These are phyloP conservation scores for Tenthredo livida DNA, from an alignment of 2,888 invertebrate species.

Conservation along the genomic window DNA sequence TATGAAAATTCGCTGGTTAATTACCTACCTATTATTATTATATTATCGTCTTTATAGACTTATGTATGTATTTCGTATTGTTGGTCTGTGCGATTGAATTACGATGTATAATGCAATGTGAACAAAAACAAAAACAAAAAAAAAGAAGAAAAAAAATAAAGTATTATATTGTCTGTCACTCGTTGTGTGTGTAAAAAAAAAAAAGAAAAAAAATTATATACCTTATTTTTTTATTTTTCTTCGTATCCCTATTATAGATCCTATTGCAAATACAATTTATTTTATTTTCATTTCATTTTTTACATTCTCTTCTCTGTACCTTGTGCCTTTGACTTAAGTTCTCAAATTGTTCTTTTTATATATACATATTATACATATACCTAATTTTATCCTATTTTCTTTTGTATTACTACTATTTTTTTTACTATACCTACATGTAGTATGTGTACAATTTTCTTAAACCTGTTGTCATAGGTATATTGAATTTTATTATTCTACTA, in stretches of 20 bases:
- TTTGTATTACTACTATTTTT: background rate
- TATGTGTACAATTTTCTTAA: background rate
- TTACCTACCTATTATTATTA: too few species aligned
- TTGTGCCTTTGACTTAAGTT: constrained; percentile 68
- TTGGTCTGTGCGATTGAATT: constrained; percentile 55
- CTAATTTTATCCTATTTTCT: background rate
- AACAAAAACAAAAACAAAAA: background rate
- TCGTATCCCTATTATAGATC: constrained; percentile 10
- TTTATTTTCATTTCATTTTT: constrained; percentile 42
- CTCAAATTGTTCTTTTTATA: background rate
- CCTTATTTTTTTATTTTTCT: background rate
- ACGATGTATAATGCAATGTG: constrained; percentile 65
- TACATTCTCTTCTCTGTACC: constrained; percentile 71
- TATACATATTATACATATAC: background rate
- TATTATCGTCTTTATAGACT: constrained; percentile 9
- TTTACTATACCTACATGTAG: background rate
- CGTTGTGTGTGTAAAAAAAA: constrained; percentile 60
- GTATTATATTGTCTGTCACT: constrained; percentile 62
- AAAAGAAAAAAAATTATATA: constrained; percentile 21
- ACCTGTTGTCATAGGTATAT: background rate
- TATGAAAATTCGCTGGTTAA: constrained; percentile 2
- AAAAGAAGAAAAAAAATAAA: constrained; percentile 66
- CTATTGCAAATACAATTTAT: constrained; percentile 51
- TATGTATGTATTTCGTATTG: constrained; percentile 38
- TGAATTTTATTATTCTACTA: background rate